A percentile compares a stretch with the other conserved stretches of the same genome.
phyloP scores from a whole-genome alignment of 2,113 vertebrate species.

The Ciconia boyciana region DNA sequence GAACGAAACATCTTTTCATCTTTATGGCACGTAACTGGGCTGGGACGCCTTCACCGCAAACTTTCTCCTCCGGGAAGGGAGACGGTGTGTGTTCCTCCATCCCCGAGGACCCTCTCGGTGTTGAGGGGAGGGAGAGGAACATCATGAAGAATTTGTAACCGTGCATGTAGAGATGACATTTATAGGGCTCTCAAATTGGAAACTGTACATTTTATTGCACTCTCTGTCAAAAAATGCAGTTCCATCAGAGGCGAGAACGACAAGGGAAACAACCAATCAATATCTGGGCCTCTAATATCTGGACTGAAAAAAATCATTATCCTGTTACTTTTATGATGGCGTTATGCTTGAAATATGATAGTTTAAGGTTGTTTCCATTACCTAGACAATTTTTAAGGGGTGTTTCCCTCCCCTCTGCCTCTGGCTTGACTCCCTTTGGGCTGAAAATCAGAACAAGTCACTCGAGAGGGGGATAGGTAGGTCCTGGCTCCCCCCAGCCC shows the following conservation, averaged over 20 bases:
- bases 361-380: conserved; percentile 58
- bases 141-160: conserved; percentile 57
- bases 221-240: conserved; percentile 75
- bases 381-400: conserved; percentile 7
- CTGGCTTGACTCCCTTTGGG: background rate
- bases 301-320: conserved; percentile 78
- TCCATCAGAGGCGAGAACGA: conserved; percentile 72
- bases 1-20: background rate
- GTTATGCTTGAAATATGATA: conserved; percentile 65
- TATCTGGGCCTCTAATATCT: conserved; percentile 71
- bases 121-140: background rate
- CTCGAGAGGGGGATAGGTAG: fast-evolving
- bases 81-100: background rate
- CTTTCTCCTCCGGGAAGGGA: background rate
- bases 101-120: background rate
- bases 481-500: background rate
- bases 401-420: background rate
- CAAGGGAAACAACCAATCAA: conserved; percentile 73
- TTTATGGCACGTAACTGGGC: background rate
- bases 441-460: background rate
- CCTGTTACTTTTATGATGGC: conserved; percentile 72
- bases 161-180: conserved; percentile 66
- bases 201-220: conserved; percentile 74
- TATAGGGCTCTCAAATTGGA: conserved; percentile 71
- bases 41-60: background rate